Percentiles rank a stretch among this genome's conserved stretches.
These are phyloP conservation scores for Archips crataeganus DNA, from an alignment of 2,888 invertebrate genomes.

Conservation along the genomic window DNA sequence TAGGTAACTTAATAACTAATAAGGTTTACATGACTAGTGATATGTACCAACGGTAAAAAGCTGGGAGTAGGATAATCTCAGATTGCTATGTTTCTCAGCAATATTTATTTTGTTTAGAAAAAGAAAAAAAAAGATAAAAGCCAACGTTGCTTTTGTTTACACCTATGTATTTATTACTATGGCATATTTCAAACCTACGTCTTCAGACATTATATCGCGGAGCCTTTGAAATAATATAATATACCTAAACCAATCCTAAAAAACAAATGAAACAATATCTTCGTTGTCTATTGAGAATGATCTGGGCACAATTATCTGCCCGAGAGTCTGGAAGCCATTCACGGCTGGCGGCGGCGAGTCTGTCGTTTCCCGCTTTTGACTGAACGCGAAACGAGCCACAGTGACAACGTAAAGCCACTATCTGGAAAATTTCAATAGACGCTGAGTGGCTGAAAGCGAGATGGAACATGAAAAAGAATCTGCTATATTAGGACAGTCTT, in stretches of 20 bases:
- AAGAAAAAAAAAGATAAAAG: no score
- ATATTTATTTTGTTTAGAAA: no score
- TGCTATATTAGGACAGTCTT: neutral
- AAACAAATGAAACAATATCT: neutral
- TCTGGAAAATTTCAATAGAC: conserved; percentile 32
- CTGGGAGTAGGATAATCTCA: no score
- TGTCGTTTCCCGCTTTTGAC: conserved; percentile 47
- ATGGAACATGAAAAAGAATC: conserved; percentile 5
- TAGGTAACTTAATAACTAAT: no score
- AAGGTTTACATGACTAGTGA: no score
- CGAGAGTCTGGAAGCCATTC: conserved; percentile 48
- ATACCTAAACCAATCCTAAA: neutral
- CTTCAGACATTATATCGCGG: neutral
- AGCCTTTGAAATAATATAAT: neutral
- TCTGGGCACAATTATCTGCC: conserved; percentile 44
- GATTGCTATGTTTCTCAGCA: no score
- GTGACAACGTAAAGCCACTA: conserved; percentile 18
- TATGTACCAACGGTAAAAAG: no score
- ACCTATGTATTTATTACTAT: no score
- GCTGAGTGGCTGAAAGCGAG: conserved; percentile 7
- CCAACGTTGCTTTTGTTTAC: no score
- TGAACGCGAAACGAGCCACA: conserved; percentile 25
- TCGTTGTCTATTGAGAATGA: conserved; percentile 22
- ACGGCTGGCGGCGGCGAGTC: conserved; percentile 56
- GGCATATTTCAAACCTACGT: no score